Conservation (phyloP, 2,113 vertebrate species). For the Xiphophorus maculatus region DNA sequence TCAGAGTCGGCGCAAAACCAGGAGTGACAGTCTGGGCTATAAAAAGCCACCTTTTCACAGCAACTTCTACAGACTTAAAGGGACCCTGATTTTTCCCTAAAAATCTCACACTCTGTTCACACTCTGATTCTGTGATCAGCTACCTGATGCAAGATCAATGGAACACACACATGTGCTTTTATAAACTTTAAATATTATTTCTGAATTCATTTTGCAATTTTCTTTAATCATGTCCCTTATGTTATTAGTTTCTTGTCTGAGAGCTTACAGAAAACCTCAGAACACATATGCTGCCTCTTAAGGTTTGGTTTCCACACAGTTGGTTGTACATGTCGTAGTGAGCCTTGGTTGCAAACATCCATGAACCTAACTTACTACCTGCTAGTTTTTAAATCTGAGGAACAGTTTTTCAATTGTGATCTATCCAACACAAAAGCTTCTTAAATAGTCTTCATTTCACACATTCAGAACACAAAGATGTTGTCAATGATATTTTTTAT, state of each 20-base stretch:
- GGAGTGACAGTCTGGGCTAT: conserved; percentile 59
- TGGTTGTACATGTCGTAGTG: background rate
- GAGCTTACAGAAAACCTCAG: conserved; percentile 12
- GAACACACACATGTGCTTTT: conserved; percentile 6
- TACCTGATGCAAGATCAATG: background rate
- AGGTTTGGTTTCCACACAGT: conserved; percentile 6
- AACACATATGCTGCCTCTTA: conserved; percentile 16
- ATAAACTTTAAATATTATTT: conserved; percentile 3
- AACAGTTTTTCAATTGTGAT: background rate
- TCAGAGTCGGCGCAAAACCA: conserved; percentile 47
- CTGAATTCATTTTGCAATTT: background rate
- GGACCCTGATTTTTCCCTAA: conserved; percentile 10
- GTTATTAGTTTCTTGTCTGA: conserved; percentile 7
- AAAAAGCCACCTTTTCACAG: conserved; percentile 61
- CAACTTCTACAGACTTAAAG: conserved; percentile 54
- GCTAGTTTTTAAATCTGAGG: conserved; percentile 1
- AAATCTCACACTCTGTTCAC: conserved; percentile 4
- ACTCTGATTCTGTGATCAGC: conserved; percentile 26
- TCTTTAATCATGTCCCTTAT: background rate
- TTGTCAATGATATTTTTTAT: background rate
- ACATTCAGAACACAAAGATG: background rate
- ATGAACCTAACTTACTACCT: background rate
- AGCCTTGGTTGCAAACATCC: background rate
- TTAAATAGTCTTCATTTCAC: background rate
- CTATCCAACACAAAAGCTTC: background rate